phyloP scores from a whole-genome alignment of 2,113 vertebrate genomes.

The Tor tambroides region DNA sequence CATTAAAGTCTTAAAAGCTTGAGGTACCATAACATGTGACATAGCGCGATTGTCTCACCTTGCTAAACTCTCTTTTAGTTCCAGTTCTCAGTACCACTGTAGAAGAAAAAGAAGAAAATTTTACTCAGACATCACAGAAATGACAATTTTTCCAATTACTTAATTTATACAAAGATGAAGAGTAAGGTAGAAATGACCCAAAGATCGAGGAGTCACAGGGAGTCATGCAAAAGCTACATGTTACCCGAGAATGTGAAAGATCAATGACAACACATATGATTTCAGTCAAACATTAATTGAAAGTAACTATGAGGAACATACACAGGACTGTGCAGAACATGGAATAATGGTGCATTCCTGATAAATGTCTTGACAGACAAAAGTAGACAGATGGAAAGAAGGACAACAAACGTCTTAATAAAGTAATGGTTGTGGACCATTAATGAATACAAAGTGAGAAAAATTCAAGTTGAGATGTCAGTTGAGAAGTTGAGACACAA shows the following conservation, averaged over 20 bases:
- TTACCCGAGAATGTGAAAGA: no score
- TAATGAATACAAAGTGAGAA: not conserved
- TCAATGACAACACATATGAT: no score
- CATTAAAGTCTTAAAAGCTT: no score
- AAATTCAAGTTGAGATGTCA: not conserved
- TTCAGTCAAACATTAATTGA: not conserved
- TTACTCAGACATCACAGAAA: not conserved
- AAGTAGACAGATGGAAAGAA: not conserved
- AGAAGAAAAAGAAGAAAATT: constrained; percentile 41
- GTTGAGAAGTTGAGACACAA: not conserved
- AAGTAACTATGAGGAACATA: not conserved
- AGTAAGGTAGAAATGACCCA: not conserved
- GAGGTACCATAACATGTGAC: no score
- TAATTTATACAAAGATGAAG: not conserved
- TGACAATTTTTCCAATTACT: not conserved
- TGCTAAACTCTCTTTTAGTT: constrained; percentile 66
- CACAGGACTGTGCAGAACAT: not conserved
- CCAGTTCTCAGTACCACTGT: constrained; percentile 82
- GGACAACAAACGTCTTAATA: not conserved
- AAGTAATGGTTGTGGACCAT: not conserved
- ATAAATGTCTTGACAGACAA: not conserved
- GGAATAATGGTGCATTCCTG: not conserved
- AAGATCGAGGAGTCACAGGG: not conserved
- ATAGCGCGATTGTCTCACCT: no score
- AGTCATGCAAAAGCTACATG: not conserved